phyloP scores from a whole-genome alignment of 2,888 invertebrate species.

The Limenitis arthemis region DNA sequence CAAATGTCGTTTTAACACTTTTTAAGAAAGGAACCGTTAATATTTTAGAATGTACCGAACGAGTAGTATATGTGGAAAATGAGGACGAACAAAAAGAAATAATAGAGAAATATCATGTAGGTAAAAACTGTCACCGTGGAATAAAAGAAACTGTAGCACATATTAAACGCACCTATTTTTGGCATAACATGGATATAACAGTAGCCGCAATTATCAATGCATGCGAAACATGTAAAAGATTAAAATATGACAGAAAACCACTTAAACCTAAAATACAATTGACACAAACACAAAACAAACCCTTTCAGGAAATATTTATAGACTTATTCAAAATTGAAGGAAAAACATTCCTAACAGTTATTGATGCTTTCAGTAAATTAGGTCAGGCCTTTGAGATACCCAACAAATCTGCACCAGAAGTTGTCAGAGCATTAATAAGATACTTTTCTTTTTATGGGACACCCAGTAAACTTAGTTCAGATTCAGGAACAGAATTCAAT shows the following conservation, averaged over 20 bases:
- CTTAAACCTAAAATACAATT: slow-evolving; percentile 27
- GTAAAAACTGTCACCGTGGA: slow-evolving; percentile 14
- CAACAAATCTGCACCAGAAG: slow-evolving; percentile 15
- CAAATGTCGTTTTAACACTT: background rate
- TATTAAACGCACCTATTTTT: slow-evolving; percentile 22
- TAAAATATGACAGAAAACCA: slow-evolving; percentile 23
- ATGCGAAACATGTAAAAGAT: slow-evolving; percentile 9
- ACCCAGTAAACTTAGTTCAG: slow-evolving; percentile 25
- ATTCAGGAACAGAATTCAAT: slow-evolving; percentile 26
- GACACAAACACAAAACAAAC: slow-evolving; percentile 22
- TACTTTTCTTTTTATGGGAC: slow-evolving; percentile 24
- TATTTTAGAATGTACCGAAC: slow-evolving; percentile 7
- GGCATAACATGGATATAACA: slow-evolving; percentile 23
- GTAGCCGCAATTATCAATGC: slow-evolving; percentile 16
- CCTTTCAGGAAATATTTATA: slow-evolving; percentile 26
- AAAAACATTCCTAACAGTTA: slow-evolving; percentile 15
- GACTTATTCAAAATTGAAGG: slow-evolving; percentile 19
- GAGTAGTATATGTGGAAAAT: slow-evolving; percentile 22
- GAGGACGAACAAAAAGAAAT: slow-evolving; percentile 14
- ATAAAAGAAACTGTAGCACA: slow-evolving; percentile 19
- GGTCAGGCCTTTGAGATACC: slow-evolving; percentile 19
- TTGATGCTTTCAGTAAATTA: slow-evolving; percentile 25
- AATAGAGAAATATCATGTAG: slow-evolving; percentile 11
- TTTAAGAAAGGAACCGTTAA: slow-evolving; percentile 25
- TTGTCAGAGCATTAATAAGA: slow-evolving; percentile 15